Base-by-base conservation (phyloP, 2,113 vertebrate species). In the Triplophysa tibetana region DNA sequence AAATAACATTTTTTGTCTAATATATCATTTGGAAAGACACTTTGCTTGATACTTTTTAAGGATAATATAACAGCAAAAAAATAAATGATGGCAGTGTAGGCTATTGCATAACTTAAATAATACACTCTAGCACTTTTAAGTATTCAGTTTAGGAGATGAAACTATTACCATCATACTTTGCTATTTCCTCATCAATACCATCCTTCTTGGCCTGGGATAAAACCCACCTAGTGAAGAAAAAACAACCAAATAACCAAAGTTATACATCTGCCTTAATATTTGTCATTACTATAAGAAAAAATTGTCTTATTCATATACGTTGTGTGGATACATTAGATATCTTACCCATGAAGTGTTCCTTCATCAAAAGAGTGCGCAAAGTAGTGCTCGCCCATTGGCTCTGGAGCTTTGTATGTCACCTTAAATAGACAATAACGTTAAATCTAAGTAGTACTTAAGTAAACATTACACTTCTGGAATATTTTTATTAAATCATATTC, bases 171-270 rank as follows among this genome's bases (percentile, higher is more conserved):
- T 99, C 98, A 0, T 99, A 99, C 86, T 98, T 99, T 0, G 98
- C 95, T 70, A 99, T 99, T 8, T 99, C 98, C 81, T 99, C 98
- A 85, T 99, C 98, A 0, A 94, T 91, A 26, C 93, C 95, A 0
- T 99, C 96, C 83, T 99, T 99, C 90, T 98, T 99, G n/a, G 98
- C 98, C 80, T 89, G 95, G 67, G 98, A 99, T 85, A 95, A 70
- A 65, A 98, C 89, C 98, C 98, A 99, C 11, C 98, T 99, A 85
- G 45, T 92, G 89, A 62, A 85, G 58, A 38, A 45, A 76, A 43
- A 26, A 78, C 8, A 33, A 19, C 0, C n/a, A 66, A 14, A 54
- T 58, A 26, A 63, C 45, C 12, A 33, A 77, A 26, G 14, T 13
- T 21, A 10, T 12, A 3, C 10, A 50, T 50, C 48, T 13, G 14